Evolutionary conservation across 2,113 vertebrate genomes (phyloP), one percentile per base, ranked within the genome.

Genomic region (Erpornis zantholeuca): DNA sequence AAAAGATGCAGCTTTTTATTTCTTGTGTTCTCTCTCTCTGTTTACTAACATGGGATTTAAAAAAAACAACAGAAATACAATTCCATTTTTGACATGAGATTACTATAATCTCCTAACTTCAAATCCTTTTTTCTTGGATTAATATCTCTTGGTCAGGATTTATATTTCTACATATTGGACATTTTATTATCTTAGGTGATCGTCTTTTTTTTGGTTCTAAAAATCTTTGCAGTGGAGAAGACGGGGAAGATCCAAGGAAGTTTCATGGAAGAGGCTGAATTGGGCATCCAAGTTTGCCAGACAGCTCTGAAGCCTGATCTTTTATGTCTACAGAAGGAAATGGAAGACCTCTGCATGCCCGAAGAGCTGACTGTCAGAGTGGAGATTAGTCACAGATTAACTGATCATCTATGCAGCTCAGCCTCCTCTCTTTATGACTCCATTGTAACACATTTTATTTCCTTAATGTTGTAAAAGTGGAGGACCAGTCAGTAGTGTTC

Each of bases 41-140:
- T 75, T 93, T 77, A 83, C 82, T 85, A 92, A 86, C 60, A 70
- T 0, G 15, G 15, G 44, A 94, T 93, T 93, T 0, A 28, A 86
- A 82, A 71, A 52, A 52, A 3, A 0, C 59, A 95, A 88, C 1
- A 6, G 68, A 86, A 95, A 94, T 49, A 92, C 47, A 94, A 88
- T 96, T 90, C 80, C n/a, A 61, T 82, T 94, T 95, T 47, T 18
- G 16, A 82, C 80, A 92, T 61, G 44, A 86, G 72, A 96, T 96
- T 95, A 96, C 42, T 81, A 64, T 90, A 96, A 92, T 92, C 76
- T 78, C 52, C 53, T 76, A 75, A 84, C 65, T 95, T 96, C 86
- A 93, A 94, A 76, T 40, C 40, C 53, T 88, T 90, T 94, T 92
- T 88, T 90, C 76, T 84, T 90, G 64, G 93, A 92, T 95, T 96